These are phyloP conservation scores for Nymphalis polychloros DNA, from an alignment of 2,888 invertebrate species.

Conservation along the genomic window DNA sequence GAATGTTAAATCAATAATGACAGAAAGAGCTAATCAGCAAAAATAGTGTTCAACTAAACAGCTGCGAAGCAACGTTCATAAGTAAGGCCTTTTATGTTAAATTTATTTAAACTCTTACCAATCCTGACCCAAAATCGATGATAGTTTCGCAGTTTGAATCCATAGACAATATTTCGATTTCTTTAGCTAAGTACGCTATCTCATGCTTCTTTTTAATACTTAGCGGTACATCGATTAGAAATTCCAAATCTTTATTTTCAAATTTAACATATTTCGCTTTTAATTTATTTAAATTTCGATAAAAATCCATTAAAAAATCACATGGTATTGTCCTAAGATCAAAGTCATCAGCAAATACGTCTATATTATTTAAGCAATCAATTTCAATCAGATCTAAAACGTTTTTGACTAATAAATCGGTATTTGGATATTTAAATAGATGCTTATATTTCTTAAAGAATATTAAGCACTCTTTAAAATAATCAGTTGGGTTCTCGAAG, in stretches of 20 bases:
- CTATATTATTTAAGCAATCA: conserved; percentile 49
- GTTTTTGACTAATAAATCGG: conserved; percentile 81
- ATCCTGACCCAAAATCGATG: conserved; percentile 88
- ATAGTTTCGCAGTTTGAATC: conserved; percentile 73
- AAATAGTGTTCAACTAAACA: too few relatives aligned
- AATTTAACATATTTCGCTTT: conserved; percentile 46
- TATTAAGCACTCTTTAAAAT: conserved; percentile 78
- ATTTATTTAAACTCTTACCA: conserved; percentile 75
- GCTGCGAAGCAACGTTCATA: too few relatives aligned
- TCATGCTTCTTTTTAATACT: conserved; percentile 87
- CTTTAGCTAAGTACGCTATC: conserved; percentile 82
- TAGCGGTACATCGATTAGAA: conserved; percentile 62
- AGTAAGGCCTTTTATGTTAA: too few relatives aligned
- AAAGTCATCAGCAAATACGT: conserved; percentile 49
- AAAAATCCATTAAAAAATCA: conserved; percentile 52
- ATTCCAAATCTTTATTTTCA: conserved; percentile 38
- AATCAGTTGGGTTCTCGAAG: conserved; percentile 59
- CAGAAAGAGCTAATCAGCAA: too few relatives aligned
- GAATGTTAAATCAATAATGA: too few relatives aligned
- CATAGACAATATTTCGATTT: conserved; percentile 78
- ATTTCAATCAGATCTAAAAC: conserved; percentile 79
- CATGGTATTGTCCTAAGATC: conserved; percentile 40
- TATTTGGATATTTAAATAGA: conserved; percentile 85
- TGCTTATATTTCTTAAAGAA: conserved; percentile 83
- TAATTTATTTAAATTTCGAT: conserved; percentile 50